Percentiles rank a stretch among this genome's conserved stretches.
Evolutionary conservation across 2,888 invertebrate genomes (phyloP).

Genomic region (Kuschelorhynchus macadamiae): DNA sequence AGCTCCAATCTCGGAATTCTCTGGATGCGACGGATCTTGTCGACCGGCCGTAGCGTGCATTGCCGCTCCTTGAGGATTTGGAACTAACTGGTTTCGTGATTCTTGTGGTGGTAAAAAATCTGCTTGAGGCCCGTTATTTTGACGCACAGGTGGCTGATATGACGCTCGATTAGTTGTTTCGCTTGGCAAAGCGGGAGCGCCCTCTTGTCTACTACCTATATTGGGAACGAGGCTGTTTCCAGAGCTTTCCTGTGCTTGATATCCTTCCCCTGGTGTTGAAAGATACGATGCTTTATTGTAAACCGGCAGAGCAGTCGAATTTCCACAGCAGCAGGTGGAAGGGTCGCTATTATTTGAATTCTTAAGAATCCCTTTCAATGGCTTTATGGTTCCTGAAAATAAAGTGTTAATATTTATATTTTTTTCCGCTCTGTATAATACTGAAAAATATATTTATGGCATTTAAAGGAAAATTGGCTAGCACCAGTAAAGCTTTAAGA

Average conservation of each 20-base stretch:
- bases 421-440: too few species aligned
- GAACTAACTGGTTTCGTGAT: too few species aligned
- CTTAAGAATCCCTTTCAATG: slow-evolving; percentile 38
- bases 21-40: slow-evolving; percentile 23
- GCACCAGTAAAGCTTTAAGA: too few species aligned
- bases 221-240: too few species aligned
- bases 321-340: slow-evolving; percentile 30
- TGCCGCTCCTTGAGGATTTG: background rate
- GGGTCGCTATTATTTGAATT: slow-evolving; percentile 2
- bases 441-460: background rate
- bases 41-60: slow-evolving; percentile 54
- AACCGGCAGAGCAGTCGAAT: slow-evolving; percentile 9
- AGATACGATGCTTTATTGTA: slow-evolving; percentile 14
- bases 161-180: slow-evolving; percentile 23
- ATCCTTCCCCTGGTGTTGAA: slow-evolving; percentile 9
- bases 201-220: too few species aligned
- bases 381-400: slow-evolving; percentile 30
- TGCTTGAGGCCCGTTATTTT: slow-evolving; percentile 5
- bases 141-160: slow-evolving; percentile 17
- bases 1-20: slow-evolving; percentile 25
- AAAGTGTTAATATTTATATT: background rate
- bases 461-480: too few species aligned
- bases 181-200: background rate
- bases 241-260: background rate
- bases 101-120: background rate